Evolutionary conservation across 2,888 invertebrate species (phyloP), one percentile per base, ranked within the genome.

Genomic region (Xiphydria camelus): DNA sequence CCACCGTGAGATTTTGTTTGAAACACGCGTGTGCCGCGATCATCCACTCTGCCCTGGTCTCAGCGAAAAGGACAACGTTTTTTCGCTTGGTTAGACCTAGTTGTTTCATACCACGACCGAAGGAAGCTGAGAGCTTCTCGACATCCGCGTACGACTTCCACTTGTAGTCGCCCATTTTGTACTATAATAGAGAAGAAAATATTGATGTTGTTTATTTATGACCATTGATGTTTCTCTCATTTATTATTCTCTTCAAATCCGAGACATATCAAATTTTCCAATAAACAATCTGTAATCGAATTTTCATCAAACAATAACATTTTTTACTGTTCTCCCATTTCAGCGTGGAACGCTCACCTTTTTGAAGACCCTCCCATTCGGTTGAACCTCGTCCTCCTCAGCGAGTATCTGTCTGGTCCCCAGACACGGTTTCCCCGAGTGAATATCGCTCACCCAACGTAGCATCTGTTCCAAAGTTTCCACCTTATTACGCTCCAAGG

Each of bases 11-110:
- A 53, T 90, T 94, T 77, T 91, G 91, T 73, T 92, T 93, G 80
- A 99, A 95, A 77, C 95, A 91, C 41, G 94, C 96, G 69, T 97
- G 92, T 1, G 96, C 95, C 0, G 94, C 90, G 37, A 97, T 81
- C 87, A 98, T 89, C 99, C 99, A 99, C 78, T 99, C 98, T 35
- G 92, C 92, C 59, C 97, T 82, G 0, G 98, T 99, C 79, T 99
- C 99, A 0, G 97, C 95, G 80, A 96, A 98, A 68, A 99, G 87
- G 42, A 91, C 94, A 57, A 98, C 82, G 75, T 90, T 91, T 51
- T 84, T 78, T 6, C 82, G 81, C 5, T 89, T 85, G 59, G 78
- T 76, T 63, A 89, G 84, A 19, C 94, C 94, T 23, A 92, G 77
- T 64, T 86, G 87, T 26, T 88, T 82, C 51, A 99, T 79, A 1